Evolutionary conservation across 2,888 invertebrate species (phyloP), one percentile per base, ranked within the genome.

Genomic region (Trissolcus brochymenae): DNA sequence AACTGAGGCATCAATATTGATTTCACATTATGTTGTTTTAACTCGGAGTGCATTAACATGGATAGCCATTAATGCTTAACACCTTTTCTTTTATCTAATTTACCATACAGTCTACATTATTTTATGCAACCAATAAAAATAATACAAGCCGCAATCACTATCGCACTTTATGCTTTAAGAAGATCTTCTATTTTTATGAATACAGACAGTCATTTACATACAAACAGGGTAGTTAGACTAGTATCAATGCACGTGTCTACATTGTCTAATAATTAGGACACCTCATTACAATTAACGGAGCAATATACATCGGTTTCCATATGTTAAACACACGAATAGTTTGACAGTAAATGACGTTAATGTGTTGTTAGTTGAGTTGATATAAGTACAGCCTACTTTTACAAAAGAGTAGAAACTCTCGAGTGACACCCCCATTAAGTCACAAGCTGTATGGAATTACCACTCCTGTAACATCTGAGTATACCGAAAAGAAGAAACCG

Each of bases 341-440:
- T 35, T 35, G 35, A 35, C 35, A 35, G 9, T 11, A 35, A 35
- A 35, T 9, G 11, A 6, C 2, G 9, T 9, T 11, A 35, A 7
- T 11, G 35, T 35, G 35, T 35, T 11, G 35, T 35, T 35, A 35
- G 35, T 35, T 9, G 35, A 35, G 7, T 25, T 25, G 6, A 35
- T 11, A 51, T 57, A 40, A 57, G 51, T 57, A 41, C 51, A 21
- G 51, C 51, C 55, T 35, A 21, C 35, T 13, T 46, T 67, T 17
- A 21, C 53, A 51, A 57, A 19, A 25, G 7, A 51, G 25, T 43
- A 43, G 59, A 59, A 19, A 54, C 29, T 67, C 29, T 67, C 53
- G 43, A 59, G 67, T 67, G 54, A 68, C 66, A 59, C 43, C 11
- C 57, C 66, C 66, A 67, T 57, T 67, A 67, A 56, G 51, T 41